A percentile compares a stretch with the other conserved stretches of the same genome.
Conservation (phyloP, 2,888 invertebrate genomes). For the Geotrupes spiniger region DNA sequence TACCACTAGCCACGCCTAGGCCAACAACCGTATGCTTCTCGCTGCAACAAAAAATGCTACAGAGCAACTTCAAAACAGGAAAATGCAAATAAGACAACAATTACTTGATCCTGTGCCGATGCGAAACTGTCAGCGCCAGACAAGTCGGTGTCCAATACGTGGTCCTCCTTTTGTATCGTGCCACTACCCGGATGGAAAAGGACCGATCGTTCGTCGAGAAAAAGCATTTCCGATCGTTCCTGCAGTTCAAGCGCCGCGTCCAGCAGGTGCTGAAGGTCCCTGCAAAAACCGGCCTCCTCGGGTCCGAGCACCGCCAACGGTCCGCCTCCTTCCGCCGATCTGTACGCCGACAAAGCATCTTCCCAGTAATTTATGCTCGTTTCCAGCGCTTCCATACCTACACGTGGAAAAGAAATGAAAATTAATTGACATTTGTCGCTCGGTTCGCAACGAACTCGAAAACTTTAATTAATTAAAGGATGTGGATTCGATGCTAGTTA, state of each 20-base stretch:
- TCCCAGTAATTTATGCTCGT: conserved; percentile 94
- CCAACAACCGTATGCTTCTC: too few relatives aligned
- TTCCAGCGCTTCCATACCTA: conserved; percentile 91
- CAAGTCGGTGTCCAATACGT: conserved; percentile 58
- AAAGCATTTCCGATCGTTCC: conserved; percentile 83
- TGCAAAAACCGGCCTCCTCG: conserved; percentile 82
- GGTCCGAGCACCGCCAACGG: conserved; percentile 72
- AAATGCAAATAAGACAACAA: too few relatives aligned
- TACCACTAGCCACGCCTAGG: too few relatives aligned
- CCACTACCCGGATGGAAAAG: conserved; percentile 77
- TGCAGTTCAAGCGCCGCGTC: conserved; percentile 83
- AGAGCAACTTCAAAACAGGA: too few relatives aligned
- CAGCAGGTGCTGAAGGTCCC: conserved; percentile 74
- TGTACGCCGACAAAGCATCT: conserved; percentile 83
- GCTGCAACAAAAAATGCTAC: too few relatives aligned
- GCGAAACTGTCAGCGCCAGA: conserved; percentile 95
- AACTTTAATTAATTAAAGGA: too few relatives aligned
- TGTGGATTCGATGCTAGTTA: too few relatives aligned
- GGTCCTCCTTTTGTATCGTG: conserved; percentile 53
- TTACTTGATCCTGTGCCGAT: conserved; percentile 87
- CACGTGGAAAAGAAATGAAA: not conserved
- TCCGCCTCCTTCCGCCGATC: conserved; percentile 52
- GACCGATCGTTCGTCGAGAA: conserved; percentile 84
- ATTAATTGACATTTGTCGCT: not conserved
- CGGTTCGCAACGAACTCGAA: conserved; percentile 20